Conservation (phyloP, 2,888 invertebrate species). For the Drosophila affinis region DNA sequence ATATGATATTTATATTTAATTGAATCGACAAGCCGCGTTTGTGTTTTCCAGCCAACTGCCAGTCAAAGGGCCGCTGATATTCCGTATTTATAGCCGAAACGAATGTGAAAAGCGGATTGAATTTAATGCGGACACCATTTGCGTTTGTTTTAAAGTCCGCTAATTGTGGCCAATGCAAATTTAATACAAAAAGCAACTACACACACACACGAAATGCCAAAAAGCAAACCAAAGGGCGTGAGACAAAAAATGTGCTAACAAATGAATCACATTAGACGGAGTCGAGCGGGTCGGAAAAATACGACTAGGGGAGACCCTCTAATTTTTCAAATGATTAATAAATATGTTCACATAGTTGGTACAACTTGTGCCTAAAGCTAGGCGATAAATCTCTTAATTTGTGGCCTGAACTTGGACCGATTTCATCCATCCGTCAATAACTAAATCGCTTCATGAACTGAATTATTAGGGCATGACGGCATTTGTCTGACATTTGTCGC, state of each 20-base stretch:
- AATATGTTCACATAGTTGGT: too few species aligned
- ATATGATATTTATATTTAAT: constrained; percentile 57
- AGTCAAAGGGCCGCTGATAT: constrained; percentile 32
- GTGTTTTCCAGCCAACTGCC: constrained; percentile 57
- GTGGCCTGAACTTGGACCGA: constrained; percentile 24
- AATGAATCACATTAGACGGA: constrained; percentile 29
- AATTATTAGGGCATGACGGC: constrained; percentile 61
- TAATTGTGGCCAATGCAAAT: constrained; percentile 61
- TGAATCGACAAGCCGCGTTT: constrained; percentile 46
- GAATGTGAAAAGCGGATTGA: constrained; percentile 22
- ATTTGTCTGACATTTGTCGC: constrained; percentile 28
- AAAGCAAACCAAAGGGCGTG: constrained; percentile 1
- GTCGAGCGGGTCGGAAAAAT: background rate
- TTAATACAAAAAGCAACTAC: constrained; percentile 23
- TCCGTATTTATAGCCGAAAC: constrained; percentile 57
- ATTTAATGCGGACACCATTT: constrained; percentile 34
- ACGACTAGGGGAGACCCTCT: constrained; percentile 10
- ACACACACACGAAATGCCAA: background rate
- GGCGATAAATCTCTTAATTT: background rate
- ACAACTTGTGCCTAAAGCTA: too few species aligned
- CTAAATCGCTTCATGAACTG: constrained; percentile 35
- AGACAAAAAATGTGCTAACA: constrained; percentile 45
- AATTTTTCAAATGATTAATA: too few species aligned
- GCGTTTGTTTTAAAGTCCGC: constrained; percentile 41
- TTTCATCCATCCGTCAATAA: background rate